A percentile compares a stretch with the other conserved stretches of the same genome.
Evolutionary conservation across 2,113 vertebrate species (phyloP).

Genomic region (Erpornis zantholeuca): DNA sequence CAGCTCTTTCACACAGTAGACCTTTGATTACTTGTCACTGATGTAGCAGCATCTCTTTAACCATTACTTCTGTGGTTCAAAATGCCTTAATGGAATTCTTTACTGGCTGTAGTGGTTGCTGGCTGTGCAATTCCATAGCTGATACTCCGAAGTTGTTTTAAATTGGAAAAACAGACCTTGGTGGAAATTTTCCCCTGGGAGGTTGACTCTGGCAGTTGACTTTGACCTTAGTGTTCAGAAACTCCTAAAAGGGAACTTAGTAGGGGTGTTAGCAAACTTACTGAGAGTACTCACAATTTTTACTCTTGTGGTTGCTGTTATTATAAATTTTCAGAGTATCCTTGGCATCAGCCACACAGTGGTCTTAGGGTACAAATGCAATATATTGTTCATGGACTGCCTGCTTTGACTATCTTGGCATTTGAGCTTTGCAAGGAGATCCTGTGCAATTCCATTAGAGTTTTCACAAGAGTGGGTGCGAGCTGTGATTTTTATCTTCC

Average conservation of each 20-base stretch:
- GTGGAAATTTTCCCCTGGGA: not conserved
- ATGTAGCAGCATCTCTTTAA: not conserved
- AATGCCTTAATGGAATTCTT: not conserved
- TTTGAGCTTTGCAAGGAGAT: not conserved
- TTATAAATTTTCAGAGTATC: too few species aligned
- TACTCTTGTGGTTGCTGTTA: not conserved
- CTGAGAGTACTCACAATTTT: not conserved
- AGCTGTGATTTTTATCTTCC: not conserved
- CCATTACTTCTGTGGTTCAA: not conserved
- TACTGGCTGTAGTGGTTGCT: not conserved
- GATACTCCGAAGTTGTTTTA: not conserved
- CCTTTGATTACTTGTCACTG: not conserved
- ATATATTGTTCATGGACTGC: not conserved
- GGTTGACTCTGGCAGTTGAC: not conserved
- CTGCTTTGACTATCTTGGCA: accelerated
- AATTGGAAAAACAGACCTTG: not conserved
- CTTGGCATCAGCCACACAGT: not conserved
- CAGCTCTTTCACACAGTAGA: not conserved
- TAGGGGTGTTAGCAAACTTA: not conserved
- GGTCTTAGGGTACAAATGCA: not conserved
- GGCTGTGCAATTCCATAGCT: not conserved
- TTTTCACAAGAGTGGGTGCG: not conserved
- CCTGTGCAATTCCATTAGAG: not conserved
- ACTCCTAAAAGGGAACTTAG: not conserved
- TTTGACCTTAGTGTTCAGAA: not conserved